Base-by-base conservation (phyloP, 2,888 invertebrate genomes). In the Mesochorus sp. region DNA sequence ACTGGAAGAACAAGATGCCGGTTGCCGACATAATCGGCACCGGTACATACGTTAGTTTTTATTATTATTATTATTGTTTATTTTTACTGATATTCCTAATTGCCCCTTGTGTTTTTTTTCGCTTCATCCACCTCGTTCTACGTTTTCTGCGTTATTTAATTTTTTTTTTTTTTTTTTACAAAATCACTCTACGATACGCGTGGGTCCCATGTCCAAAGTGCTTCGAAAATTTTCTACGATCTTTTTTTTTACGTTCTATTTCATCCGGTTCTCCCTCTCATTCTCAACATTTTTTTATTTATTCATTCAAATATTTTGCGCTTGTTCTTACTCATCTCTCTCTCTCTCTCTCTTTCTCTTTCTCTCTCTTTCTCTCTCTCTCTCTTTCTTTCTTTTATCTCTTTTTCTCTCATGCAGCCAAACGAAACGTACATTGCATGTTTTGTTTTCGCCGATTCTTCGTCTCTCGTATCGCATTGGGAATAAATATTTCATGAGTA, bases 1-100 rank as follows among this genome's bases (percentile, higher is more conserved):
- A 85, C 78, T 88, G 88, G 88, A 89, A 89, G 88, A 88, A 88
- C 88, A 86, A 87, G 87, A 86, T 85, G 85, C 88, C 87, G 83
- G 80, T 57, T 47, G 64, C 75, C 73, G 72, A 80, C 34, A 14
- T 53, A 19, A 70, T 57, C 66, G 76, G 59, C 80, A 74, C 64
- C 84, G 83, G 82, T 82, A 61, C 51, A 61, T 74, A 74, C 61
- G 51, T 81, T 75, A 76, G 81, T 83, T 79, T 80, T 81, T 28
- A 21, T 49, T 59, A 28, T 47, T 24, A 26, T 79, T 61, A 31
- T 44, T 44, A 57, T 62, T 62, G 10, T 47, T 59, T 34, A 51
- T 37, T 64, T 59, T 61, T 61, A 76, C 71, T 67, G 71, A 64
- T 68, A 62, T 76, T 64, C 62, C 76, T 74, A 71, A 66, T 47